Percentiles rank a stretch among this genome's conserved stretches.
phyloP scores from a whole-genome alignment of 2,113 vertebrate genomes.

The Dipodomys stephensi region DNA sequence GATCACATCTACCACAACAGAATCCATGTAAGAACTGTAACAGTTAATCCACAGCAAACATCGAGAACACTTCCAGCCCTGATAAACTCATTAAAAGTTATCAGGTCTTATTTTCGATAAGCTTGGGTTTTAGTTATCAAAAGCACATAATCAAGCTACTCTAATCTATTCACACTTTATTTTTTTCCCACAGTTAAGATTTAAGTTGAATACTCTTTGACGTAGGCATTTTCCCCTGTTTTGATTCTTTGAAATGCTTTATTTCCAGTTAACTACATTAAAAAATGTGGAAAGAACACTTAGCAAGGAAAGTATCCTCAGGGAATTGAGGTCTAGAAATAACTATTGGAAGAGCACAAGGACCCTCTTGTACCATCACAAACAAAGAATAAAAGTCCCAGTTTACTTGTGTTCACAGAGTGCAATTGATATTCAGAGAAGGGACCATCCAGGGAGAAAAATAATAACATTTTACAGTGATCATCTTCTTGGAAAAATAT shows the following conservation, averaged over 20 bases:
- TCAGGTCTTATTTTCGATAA: background rate
- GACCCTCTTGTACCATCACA: constrained; percentile 72
- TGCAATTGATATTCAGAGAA: constrained; percentile 69
- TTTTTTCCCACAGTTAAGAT: background rate
- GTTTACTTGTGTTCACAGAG: constrained; percentile 70
- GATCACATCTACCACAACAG: background rate
- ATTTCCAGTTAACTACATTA: constrained; percentile 68
- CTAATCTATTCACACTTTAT: background rate
- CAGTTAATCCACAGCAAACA: background rate
- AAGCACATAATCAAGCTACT: background rate
- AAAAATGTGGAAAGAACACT: constrained; percentile 64
- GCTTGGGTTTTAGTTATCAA: background rate
- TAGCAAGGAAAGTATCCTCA: constrained; percentile 72
- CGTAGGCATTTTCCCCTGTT: constrained; percentile 13
- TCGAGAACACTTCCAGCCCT: background rate
- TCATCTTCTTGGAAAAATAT: constrained; percentile 74
- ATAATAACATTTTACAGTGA: constrained; percentile 61
- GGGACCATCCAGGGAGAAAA: constrained; percentile 53
- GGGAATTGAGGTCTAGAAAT: constrained; percentile 79
- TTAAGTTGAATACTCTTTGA: constrained; percentile 42
- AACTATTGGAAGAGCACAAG: constrained; percentile 76
- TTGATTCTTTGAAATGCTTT: constrained; percentile 67
- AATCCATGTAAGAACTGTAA: background rate
- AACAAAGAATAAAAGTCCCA: constrained; percentile 80
- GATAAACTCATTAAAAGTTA: background rate